Evolutionary conservation across 2,888 invertebrate species (phyloP).

Genomic region (Nomada ruficornis): DNA sequence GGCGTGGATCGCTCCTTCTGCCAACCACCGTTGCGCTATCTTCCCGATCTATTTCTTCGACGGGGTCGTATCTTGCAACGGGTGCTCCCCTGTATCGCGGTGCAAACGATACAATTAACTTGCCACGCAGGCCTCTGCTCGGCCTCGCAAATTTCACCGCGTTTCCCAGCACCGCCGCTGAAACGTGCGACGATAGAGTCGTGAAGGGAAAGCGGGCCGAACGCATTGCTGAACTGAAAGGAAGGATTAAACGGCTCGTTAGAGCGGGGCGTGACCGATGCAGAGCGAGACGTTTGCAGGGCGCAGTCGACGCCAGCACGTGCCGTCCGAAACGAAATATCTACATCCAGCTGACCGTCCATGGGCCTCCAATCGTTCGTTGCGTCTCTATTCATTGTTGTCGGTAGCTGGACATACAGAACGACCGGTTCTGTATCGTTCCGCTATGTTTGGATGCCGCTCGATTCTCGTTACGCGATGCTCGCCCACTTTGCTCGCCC

Average conservation of each 20-base stretch:
- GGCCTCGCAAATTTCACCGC: too few relatives aligned
- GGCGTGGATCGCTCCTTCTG: conserved; percentile 39
- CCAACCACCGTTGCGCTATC: conserved; percentile 5
- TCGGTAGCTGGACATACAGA: conserved; percentile 37
- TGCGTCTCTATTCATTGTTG: conserved; percentile 55
- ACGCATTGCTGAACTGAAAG: conserved; percentile 58
- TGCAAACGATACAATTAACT: conserved; percentile 4
- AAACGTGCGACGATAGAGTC: neutral
- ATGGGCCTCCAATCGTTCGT: conserved; percentile 22
- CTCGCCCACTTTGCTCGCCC: conserved; percentile 47
- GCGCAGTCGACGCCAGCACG: conserved; percentile 42
- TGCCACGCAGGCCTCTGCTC: neutral
- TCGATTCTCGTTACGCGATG: conserved; percentile 63
- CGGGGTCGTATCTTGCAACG: neutral
- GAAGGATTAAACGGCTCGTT: conserved; percentile 73
- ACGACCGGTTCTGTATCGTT: conserved; percentile 65
- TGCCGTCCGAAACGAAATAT: conserved; percentile 24
- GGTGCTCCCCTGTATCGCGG: neutral
- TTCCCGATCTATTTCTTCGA: neutral
- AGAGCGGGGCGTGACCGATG: conserved; percentile 63
- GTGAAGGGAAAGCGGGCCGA: conserved; percentile 4
- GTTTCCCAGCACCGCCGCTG: neutral
- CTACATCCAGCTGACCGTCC: neutral
- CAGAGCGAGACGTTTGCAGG: conserved; percentile 79
- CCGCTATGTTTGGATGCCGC: conserved; percentile 65